These are phyloP conservation scores for Planococcus citri DNA, from an alignment of 1,140 invertebrate genomes.

Conservation along the genomic window DNA sequence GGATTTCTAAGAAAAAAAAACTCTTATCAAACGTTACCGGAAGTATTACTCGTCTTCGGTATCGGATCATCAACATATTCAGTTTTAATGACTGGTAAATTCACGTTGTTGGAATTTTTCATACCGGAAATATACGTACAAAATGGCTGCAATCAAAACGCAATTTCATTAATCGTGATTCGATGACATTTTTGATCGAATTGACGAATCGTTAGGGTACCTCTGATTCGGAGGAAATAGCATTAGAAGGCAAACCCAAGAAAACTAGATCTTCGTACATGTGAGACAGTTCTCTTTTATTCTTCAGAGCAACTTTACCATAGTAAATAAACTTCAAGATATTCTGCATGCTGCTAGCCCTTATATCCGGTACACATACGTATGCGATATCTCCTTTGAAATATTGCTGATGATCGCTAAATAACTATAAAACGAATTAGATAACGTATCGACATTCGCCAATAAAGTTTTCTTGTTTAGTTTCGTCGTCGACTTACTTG, in stretches of 20 bases:
- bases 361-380: not conserved
- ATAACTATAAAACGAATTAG: not conserved
- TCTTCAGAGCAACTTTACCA: not conserved
- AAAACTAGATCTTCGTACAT: not conserved
- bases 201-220: not conserved
- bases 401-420: not conserved
- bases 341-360: not conserved
- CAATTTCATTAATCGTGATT: too few species aligned
- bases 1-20: too few species aligned
- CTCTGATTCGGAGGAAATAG: not conserved
- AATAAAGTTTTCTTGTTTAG: not conserved
- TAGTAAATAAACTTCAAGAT: not conserved
- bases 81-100: too few species aligned
- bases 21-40: too few species aligned
- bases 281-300: not conserved
- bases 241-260: not conserved
- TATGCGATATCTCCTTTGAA: not conserved
- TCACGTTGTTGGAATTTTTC: too few species aligned
- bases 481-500: not conserved
- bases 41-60: too few species aligned
- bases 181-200: too few species aligned
- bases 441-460: not conserved
- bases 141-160: too few species aligned
- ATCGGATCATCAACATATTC: too few species aligned
- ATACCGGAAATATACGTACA: too few species aligned